Evolutionary conservation across 2,797 vertebrate species (phyloP).

Genomic region (Dromococcyx pavoninus): DNA sequence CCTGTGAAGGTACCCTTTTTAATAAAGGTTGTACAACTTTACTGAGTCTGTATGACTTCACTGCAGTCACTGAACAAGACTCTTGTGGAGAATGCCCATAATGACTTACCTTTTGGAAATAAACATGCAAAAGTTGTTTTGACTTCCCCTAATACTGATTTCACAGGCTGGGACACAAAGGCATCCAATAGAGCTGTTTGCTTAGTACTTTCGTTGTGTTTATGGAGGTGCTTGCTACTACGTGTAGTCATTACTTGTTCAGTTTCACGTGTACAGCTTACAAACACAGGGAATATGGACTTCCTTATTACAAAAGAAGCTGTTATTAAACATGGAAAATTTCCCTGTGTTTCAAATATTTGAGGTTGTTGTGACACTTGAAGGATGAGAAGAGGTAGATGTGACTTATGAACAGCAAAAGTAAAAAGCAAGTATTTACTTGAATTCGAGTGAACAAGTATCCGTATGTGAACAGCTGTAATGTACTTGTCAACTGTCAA

Average conservation of each 20-base stretch:
- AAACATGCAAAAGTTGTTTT: not conserved
- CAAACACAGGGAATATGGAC: not conserved
- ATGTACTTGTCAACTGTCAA: not conserved
- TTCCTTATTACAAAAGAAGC: not conserved
- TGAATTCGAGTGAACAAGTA: not conserved
- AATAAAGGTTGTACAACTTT: not conserved
- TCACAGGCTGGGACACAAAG: not conserved
- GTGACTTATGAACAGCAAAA: not conserved
- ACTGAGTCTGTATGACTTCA: not conserved
- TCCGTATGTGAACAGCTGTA: not conserved
- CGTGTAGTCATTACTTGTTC: not conserved
- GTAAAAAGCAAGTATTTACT: not conserved
- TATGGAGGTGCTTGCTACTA: not conserved
- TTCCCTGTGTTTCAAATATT: not conserved
- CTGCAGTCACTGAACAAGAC: not conserved
- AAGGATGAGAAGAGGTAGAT: not conserved
- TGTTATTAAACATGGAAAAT: not conserved
- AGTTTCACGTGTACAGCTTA: not conserved
- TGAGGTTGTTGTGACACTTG: not conserved
- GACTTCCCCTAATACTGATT: not conserved
- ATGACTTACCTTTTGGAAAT: not conserved
- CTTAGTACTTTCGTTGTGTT: not conserved
- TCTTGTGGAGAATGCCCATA: fast-evolving
- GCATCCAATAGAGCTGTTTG: not conserved
- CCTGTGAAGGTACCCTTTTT: not conserved